phyloP scores from a whole-genome alignment of 2,888 invertebrate species.

The Caenorhabditis sp. region DNA sequence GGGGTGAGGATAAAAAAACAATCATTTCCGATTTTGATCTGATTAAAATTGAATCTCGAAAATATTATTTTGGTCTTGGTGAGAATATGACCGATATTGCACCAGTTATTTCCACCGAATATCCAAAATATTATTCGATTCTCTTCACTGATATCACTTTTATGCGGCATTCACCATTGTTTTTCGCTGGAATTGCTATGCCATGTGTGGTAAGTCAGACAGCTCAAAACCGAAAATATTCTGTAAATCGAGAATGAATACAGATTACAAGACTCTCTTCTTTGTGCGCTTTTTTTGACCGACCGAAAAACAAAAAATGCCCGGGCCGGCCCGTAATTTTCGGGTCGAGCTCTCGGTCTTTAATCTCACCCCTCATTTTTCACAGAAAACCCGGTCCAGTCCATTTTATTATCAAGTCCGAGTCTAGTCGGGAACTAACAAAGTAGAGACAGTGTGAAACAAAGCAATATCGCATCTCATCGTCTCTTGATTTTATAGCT shows the following conservation, averaged over 20 bases:
- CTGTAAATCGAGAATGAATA: no score
- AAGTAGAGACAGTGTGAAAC: not conserved
- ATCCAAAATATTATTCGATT: slow-evolving; percentile 45
- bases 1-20: not conserved
- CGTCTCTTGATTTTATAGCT: slow-evolving; percentile 8
- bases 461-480: no score
- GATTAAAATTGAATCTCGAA: slow-evolving; percentile 40
- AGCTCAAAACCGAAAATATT: no score
- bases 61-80: slow-evolving; percentile 50
- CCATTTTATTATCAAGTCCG: no score
- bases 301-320: no score
- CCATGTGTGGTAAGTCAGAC: slow-evolving; percentile 34
- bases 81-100: slow-evolving; percentile 17
- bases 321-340: no score
- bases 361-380: no score
- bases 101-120: slow-evolving; percentile 46
- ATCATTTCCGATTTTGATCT: slow-evolving; percentile 63
- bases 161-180: slow-evolving; percentile 37
- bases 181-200: slow-evolving; percentile 23
- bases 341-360: no score
- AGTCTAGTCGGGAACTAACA: not conserved
- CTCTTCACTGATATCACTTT: slow-evolving; percentile 34
- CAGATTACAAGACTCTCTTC: no score
- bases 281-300: no score
- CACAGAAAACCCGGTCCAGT: no score